Base-by-base conservation (phyloP, 2,113 vertebrate genomes). In the Lasiurus borealis region DNA sequence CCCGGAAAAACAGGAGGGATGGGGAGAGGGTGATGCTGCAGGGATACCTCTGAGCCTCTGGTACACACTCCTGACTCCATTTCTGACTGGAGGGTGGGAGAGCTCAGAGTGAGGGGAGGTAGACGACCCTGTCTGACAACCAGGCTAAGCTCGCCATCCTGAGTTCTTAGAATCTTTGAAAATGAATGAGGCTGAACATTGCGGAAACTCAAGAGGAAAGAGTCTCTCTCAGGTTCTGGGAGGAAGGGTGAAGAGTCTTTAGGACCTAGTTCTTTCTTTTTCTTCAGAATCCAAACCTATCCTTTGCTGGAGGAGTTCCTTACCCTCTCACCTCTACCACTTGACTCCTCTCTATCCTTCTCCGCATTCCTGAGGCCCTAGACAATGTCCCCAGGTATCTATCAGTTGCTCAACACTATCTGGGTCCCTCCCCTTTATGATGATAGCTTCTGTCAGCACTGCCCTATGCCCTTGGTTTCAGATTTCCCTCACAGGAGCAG, bases 341-440 rank as follows among this genome's bases (percentile, higher is more conserved):
- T 44, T 25, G 16, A 8, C 36, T 88, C 16, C 64, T 76, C 25
- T 68, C 31, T 31, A 11, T 81, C 57, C 52, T 85, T 81, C 31
- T n/a, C 31, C 31, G 52, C 44, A 48, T 87, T 85, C 71, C 88
- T 77, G 59, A 96, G 91, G 69, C 62, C 75, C 59, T 50, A 81
- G 81, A 88, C 44, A 77, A 40, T 46, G 31, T 90, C 73, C 48
- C 77, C 31, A 64, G 54, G 80, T n/a, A 73, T 52, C 36, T 77
- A n/a, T 81, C 84, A 90, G 46, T 75, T 76, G 36, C 86, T 95
- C 66, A 87, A 6, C 75, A 72, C 15, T 88, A 50, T 89, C 64
- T 72, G 50, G 89, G 44, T 19, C 71, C 62, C 23, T 81, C 90
- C 57, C 66, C 46, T 92, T 93, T 90, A 72, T 31, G 52, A 81